These are phyloP conservation scores for Conus ventricosus DNA, from an alignment of 1,140 invertebrate genomes.

Conservation along the genomic window DNA sequence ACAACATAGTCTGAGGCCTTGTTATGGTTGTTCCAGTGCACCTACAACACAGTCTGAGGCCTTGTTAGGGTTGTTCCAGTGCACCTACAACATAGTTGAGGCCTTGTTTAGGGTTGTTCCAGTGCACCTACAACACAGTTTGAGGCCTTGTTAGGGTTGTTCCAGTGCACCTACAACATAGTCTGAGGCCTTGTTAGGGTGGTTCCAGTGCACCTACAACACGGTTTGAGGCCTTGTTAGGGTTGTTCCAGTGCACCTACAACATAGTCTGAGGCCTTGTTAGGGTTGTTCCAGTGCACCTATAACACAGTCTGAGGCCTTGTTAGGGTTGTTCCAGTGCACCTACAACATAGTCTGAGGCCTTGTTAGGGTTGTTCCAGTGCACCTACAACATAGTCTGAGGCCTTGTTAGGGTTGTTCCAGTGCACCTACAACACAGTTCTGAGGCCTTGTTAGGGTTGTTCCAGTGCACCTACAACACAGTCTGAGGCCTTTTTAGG, in stretches of 20 bases:
- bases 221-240: background rate
- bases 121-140: conserved; percentile 52
- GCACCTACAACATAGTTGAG: conserved; percentile 45
- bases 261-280: conserved; percentile 24
- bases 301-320: conserved; percentile 25
- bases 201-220: conserved; percentile 60
- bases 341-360: conserved; percentile 42
- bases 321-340: conserved; percentile 60
- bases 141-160: conserved; percentile 46
- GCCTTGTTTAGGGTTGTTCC: conserved; percentile 55
- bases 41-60: conserved; percentile 36
- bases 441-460: conserved; percentile 42
- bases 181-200: conserved; percentile 35
- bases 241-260: conserved; percentile 63
- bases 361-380: conserved; percentile 57
- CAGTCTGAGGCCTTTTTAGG: conserved; percentile 22
- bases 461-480: conserved; percentile 58
- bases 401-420: conserved; percentile 52
- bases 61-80: conserved; percentile 59
- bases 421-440: conserved; percentile 55
- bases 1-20: conserved; percentile 11
- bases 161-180: conserved; percentile 57
- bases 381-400: conserved; percentile 49
- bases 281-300: conserved; percentile 62
- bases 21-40: conserved; percentile 62